Evolutionary conservation across 2,113 vertebrate genomes (phyloP), one percentile per base, ranked within the genome.

Genomic region (Tachycineta bicolor): DNA sequence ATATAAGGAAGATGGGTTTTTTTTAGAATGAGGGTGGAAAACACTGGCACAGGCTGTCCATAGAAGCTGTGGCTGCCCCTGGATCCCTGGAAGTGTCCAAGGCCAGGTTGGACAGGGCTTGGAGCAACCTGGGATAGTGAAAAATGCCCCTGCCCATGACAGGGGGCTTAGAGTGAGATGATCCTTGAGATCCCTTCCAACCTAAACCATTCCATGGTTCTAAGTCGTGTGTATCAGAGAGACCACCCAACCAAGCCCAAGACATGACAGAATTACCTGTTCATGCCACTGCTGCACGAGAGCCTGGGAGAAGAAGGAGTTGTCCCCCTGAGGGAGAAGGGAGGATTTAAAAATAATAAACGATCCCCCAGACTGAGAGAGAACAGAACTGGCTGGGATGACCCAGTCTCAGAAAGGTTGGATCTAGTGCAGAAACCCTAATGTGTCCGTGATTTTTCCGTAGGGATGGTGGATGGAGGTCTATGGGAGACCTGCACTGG

Each of bases 51-150:
- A 34, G 53, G 28, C 0, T 83, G 9, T 6, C 24, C 46, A 55
- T 12, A 49, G 63, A 26, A 83, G 41, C 31, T 83, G 63, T 16
- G 70, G 5, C 41, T 76, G 39, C 21, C 3, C 17, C 41, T 39
- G 69, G 29, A 34, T 62, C 41, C 41, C 29, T 83, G 70, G 9
- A 49, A 62, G 8, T 43, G 34, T 23, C 5, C 63, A 26, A 69
- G 47, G 8, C 29, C 29, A 31, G 41, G 25, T 0, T 43, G 79
- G 25, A 55, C 0, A 0, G 25, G 21, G 11, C 13, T 62, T 49
- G 55, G 17, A 62, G 17, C 20, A 31, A 0, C 17, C 29, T 76
- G 55, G 41, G 20, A 1, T 6, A 13, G 21, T 43, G 25, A 10
- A 0, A 83, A 4, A 0, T 34, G 18, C 13, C 29, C 39, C 29